Conservation (phyloP, 1,140 invertebrate species). For the Ceratosolen fusciceps region DNA sequence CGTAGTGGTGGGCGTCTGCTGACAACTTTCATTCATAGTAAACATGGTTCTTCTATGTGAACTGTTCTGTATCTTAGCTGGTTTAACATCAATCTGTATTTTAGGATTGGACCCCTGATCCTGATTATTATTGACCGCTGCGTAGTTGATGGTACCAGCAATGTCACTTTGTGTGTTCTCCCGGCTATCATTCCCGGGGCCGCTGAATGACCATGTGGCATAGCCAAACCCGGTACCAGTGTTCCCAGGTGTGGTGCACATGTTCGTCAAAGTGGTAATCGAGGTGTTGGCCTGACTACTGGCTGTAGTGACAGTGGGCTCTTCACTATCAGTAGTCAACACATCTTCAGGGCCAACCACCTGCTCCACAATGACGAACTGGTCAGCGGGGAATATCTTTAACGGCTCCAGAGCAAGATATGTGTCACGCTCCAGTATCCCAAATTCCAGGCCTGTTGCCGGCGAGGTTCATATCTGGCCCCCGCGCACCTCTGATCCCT, state of each 20-base stretch:
- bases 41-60: constrained; percentile 66
- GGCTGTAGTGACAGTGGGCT: constrained; percentile 54
- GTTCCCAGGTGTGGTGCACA: constrained; percentile 70
- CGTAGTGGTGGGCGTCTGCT: constrained; percentile 66
- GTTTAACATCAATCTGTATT: constrained; percentile 69
- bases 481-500: constrained; percentile 24
- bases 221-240: constrained; percentile 69
- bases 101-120: constrained; percentile 70
- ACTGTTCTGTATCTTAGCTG: constrained; percentile 51
- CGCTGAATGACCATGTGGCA: constrained; percentile 67
- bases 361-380: constrained; percentile 69
- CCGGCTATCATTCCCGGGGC: constrained; percentile 64
- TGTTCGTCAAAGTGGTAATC: constrained; percentile 66
- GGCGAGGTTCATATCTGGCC: constrained; percentile 49
- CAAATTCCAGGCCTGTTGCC: constrained; percentile 49
- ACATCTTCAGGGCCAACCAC: constrained; percentile 66
- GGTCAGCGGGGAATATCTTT: constrained; percentile 70
- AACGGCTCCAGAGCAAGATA: constrained; percentile 66
- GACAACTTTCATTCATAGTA: constrained; percentile 67
- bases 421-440: constrained; percentile 71
- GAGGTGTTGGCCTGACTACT: constrained; percentile 61
- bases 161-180: constrained; percentile 66
- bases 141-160: constrained; percentile 66
- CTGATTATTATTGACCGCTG: constrained; percentile 69
- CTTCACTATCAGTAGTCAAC: constrained; percentile 64